Percentiles rank a stretch among this genome's conserved stretches.
phyloP scores from a whole-genome alignment of 2,113 vertebrate genomes.

The Casuarius casuarius region DNA sequence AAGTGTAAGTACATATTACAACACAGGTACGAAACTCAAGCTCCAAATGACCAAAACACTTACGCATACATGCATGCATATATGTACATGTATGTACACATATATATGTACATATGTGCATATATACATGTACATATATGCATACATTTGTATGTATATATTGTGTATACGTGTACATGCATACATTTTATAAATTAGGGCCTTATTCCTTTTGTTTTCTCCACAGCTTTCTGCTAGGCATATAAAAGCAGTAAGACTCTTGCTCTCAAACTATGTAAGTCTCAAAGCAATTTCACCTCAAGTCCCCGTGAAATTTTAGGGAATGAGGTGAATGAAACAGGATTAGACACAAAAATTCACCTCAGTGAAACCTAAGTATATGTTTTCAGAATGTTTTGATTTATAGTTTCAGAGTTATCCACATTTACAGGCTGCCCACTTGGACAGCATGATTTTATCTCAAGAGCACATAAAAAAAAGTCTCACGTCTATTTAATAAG shows the following conservation, averaged over 20 bases:
- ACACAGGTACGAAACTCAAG: background rate
- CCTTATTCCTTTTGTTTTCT: background rate
- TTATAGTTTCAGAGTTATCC: background rate
- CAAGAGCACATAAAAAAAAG: background rate
- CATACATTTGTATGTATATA: background rate
- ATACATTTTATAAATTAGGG: background rate
- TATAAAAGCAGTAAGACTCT: background rate
- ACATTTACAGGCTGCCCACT: background rate
- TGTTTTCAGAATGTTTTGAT: background rate
- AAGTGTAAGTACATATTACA: background rate
- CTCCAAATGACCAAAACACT: background rate
- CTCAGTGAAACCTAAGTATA: background rate
- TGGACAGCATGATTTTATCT: background rate
- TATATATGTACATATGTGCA: background rate
- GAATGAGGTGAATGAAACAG: background rate
- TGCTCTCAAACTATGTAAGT: background rate
- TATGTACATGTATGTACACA: background rate
- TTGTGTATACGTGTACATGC: background rate
- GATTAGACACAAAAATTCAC: background rate
- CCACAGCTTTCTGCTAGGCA: background rate
- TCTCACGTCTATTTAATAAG: background rate
- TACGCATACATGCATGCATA: fast-evolving
- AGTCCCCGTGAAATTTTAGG: fast-evolving
- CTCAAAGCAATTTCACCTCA: background rate
- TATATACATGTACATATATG: background rate